Evolutionary conservation across 1,140 invertebrate species (phyloP).

Genomic region (Drosophila ironensis): DNA sequence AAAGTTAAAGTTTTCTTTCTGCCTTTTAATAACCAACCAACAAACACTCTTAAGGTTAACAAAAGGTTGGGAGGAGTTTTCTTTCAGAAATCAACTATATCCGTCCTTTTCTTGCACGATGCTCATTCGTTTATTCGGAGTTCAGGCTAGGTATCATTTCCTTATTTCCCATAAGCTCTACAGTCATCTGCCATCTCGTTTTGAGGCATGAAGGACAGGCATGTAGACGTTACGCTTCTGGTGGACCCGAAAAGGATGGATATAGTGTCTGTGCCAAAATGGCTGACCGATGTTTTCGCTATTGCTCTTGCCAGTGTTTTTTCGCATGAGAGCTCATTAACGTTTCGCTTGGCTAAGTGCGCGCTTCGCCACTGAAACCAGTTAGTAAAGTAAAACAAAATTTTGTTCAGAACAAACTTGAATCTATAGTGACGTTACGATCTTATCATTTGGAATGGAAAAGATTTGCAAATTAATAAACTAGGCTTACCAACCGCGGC

Average conservation of each 20-base stretch:
- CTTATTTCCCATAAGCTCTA: neutral
- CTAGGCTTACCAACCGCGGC: slow-evolving; percentile 51
- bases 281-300: slow-evolving; percentile 42
- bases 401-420: slow-evolving; percentile 52
- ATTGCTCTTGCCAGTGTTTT: slow-evolving; percentile 69
- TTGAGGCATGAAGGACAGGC: neutral
- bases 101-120: slow-evolving; percentile 19
- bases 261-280: slow-evolving; percentile 42
- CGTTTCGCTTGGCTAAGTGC: slow-evolving; percentile 81
- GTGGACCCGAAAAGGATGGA: slow-evolving; percentile 7
- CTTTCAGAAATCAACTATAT: neutral
- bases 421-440: slow-evolving; percentile 30
- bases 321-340: slow-evolving; percentile 82
- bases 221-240: neutral
- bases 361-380: slow-evolving; percentile 64
- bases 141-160: neutral
- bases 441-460: slow-evolving; percentile 56
- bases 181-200: slow-evolving; percentile 16
- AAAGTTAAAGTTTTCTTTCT: slow-evolving; percentile 47
- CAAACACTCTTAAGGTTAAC: neutral
- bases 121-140: slow-evolving; percentile 4
- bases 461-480: slow-evolving; percentile 42
- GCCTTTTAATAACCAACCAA: slow-evolving; percentile 31
- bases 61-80: neutral
- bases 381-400: slow-evolving; percentile 65